Conservation (phyloP, 1,140 invertebrate species). For the Zophobas atratus region DNA sequence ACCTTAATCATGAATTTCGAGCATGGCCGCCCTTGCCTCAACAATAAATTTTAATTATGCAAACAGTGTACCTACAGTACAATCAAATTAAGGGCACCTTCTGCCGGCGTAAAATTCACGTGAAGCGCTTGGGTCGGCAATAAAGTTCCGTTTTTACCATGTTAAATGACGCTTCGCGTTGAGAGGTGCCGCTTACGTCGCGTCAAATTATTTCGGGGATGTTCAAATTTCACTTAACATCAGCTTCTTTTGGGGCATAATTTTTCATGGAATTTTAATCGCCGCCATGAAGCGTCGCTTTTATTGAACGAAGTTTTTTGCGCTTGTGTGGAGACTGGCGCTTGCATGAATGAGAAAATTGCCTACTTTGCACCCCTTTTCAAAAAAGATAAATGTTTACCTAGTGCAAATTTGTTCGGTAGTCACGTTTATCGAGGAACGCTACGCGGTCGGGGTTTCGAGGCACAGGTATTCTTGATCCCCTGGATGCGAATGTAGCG, state of each 20-base stretch:
- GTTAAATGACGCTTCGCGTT: neutral
- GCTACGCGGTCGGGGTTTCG: neutral
- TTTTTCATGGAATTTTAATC: slow-evolving; percentile 41
- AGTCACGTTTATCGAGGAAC: slow-evolving; percentile 15
- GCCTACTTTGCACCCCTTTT: slow-evolving; percentile 20
- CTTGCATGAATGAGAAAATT: slow-evolving; percentile 30
- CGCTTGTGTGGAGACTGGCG: neutral
- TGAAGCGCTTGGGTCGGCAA: neutral
- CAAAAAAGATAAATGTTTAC: slow-evolving; percentile 41
- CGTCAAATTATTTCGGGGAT: slow-evolving; percentile 4
- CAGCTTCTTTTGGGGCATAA: slow-evolving; percentile 21
- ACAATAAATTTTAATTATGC: slow-evolving; percentile 1
- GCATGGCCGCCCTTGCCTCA: neutral
- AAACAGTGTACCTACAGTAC: neutral
- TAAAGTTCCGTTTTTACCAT: slow-evolving; percentile 13
- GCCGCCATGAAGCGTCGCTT: neutral
- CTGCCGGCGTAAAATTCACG: slow-evolving; percentile 1
- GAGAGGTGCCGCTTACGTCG: slow-evolving; percentile 26
- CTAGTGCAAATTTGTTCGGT: slow-evolving; percentile 29
- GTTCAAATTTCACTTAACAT: slow-evolving; percentile 20
- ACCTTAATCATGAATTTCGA: neutral
- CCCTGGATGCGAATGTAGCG: no score
- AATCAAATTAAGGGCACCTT: neutral
- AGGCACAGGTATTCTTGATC: no score
- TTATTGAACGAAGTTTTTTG: slow-evolving; percentile 17